phyloP scores from a whole-genome alignment of 2,797 vertebrate species.

The Falco cherrug region DNA sequence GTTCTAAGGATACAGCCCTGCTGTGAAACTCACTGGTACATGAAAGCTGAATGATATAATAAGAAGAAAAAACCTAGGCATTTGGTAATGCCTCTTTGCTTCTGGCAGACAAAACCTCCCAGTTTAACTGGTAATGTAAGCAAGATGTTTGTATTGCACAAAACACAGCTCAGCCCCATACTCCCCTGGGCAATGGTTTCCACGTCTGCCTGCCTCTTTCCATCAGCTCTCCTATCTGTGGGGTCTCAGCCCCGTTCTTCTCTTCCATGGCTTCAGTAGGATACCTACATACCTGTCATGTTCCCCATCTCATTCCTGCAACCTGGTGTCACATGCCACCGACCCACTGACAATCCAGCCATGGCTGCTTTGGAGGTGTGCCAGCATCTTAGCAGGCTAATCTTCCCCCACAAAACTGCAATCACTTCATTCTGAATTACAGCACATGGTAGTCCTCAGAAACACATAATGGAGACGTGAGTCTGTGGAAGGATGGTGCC shows the following conservation, averaged over 20 bases:
- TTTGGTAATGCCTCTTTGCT: background rate
- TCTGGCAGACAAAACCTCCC: background rate
- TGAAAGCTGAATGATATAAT: background rate
- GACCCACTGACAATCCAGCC: background rate
- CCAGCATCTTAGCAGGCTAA: background rate
- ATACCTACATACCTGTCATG: background rate
- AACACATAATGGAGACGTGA: background rate
- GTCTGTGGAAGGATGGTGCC: background rate
- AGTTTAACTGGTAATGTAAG: background rate
- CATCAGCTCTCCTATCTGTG: background rate
- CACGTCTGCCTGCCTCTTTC: background rate
- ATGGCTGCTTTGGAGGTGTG: background rate
- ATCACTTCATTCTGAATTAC: background rate
- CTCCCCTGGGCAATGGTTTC: background rate
- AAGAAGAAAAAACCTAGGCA: background rate
- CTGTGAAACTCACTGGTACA: background rate
- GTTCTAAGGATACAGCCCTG: accelerated
- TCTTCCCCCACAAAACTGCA: background rate
- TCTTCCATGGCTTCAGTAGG: background rate
- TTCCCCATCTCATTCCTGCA: background rate
- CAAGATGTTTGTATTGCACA: background rate
- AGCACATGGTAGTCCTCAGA: background rate
- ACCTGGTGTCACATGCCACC: background rate
- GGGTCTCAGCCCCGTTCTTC: accelerated
- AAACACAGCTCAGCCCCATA: background rate